These are phyloP conservation scores for Crocidura indochinensis DNA, from an alignment of 2,797 vertebrate species.

Conservation along the genomic window DNA sequence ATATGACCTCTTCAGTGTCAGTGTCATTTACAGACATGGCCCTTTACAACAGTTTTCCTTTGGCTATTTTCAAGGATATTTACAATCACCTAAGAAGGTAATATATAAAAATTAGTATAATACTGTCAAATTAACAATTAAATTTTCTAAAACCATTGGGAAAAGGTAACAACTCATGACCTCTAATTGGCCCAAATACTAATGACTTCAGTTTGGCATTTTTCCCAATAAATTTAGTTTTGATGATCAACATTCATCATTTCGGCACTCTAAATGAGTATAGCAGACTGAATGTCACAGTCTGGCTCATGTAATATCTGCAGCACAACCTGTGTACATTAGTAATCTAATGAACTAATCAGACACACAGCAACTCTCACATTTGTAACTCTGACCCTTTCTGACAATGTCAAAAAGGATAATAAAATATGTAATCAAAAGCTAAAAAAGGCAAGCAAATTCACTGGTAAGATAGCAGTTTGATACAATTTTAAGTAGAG, in stretches of 20 bases:
- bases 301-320: constrained; percentile 54
- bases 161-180: neutral
- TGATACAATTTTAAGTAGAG: constrained; percentile 18
- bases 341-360: constrained; percentile 40
- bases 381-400: constrained; percentile 33
- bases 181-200: constrained; percentile 44
- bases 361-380: constrained; percentile 59
- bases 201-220: constrained; percentile 45
- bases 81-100: neutral
- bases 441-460: neutral
- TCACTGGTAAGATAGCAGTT: neutral
- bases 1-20: too few relatives aligned
- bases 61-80: constrained; percentile 13
- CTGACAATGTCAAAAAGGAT: constrained; percentile 36
- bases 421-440: neutral
- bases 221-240: neutral
- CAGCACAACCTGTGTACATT: constrained; percentile 50
- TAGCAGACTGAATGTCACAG: neutral
- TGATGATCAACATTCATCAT: constrained; percentile 62
- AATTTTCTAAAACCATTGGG: constrained; percentile 51
- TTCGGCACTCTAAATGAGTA: constrained; percentile 53
- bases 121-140: neutral
- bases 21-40: too few relatives aligned
- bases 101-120: neutral
- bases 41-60: too few relatives aligned